These are phyloP conservation scores for Gobiocypris rarus DNA, from an alignment of 2,113 vertebrate species.

Conservation along the genomic window DNA sequence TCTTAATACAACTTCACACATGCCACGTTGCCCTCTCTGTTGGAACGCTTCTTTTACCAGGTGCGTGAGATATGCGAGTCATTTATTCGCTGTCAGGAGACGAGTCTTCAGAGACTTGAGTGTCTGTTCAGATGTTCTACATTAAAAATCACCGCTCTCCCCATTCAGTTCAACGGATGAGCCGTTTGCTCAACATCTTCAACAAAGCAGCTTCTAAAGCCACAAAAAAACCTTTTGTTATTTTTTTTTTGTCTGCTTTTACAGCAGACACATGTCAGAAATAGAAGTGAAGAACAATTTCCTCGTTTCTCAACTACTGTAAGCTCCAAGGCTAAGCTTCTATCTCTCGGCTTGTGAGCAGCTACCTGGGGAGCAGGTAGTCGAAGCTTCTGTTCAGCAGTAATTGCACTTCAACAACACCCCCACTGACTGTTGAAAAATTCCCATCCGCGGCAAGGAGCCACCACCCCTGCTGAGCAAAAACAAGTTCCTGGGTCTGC, in stretches of 20 bases:
- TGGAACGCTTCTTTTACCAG: slow-evolving; percentile 18
- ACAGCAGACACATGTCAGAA: slow-evolving; percentile 18
- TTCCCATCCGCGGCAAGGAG: slow-evolving; percentile 40
- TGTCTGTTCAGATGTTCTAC: slow-evolving; percentile 25
- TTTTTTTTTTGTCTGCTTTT: slow-evolving; percentile 22
- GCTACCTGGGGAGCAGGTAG: slow-evolving; percentile 57
- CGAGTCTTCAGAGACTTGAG: slow-evolving; percentile 15
- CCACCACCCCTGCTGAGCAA: slow-evolving; percentile 50
- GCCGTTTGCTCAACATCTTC: slow-evolving; percentile 24
- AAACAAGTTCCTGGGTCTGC: slow-evolving; percentile 54
- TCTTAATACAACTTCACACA: slow-evolving; percentile 32
- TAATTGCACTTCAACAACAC: slow-evolving; percentile 61
- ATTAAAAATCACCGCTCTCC: background rate
- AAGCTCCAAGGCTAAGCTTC: slow-evolving; percentile 40
- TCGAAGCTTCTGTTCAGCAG: slow-evolving; percentile 57
- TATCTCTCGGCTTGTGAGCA: slow-evolving; percentile 39
- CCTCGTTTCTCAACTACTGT: slow-evolving; percentile 39
- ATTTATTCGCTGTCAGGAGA: slow-evolving; percentile 20
- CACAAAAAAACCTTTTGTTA: slow-evolving; percentile 30
- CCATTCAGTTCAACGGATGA: slow-evolving; percentile 13
- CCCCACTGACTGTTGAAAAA: slow-evolving; percentile 46
- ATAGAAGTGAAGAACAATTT: slow-evolving; percentile 42
- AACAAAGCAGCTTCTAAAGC: slow-evolving; percentile 36
- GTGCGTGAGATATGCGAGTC: slow-evolving; percentile 27
- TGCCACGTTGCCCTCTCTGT: background rate